Base-by-base conservation (phyloP, 2,888 invertebrate species). In the Amblyjoppa proteus region DNA sequence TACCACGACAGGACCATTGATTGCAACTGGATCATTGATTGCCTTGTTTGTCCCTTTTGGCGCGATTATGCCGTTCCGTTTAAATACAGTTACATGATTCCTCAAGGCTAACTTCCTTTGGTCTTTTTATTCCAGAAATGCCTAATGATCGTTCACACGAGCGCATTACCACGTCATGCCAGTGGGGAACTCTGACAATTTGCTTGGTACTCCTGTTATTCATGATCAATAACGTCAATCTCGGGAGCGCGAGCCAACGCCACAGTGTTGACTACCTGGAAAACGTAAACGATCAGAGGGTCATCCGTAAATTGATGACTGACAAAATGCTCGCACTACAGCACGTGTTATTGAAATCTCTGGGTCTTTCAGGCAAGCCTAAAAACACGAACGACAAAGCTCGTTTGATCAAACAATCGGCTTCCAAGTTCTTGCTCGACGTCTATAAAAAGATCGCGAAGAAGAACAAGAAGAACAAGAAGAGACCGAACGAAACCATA, bases 301-400 rank as follows among this genome's bases (percentile, higher is more conserved):
- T 97, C 73, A 96, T 97, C 92, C 96, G 97, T 91, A 96, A 96
- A 87, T 94, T 95, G 76, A 95, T 97, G 93, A 96, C 96, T 75
- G 95, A 95, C 53, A 95, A 96, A 88, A 97, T 98, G 92, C 95
- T 96, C 89, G 97, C 97, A 89, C 96, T 98, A 85, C 97, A 98
- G 91, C 96, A 97, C 91, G 98, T 98, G 94, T 97, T 98, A 90
- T 94, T 98, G 89, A 97, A 97, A 91, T 95, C 98, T 89, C 94
- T 98, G 89, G 98, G 98, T 7, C 95, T 98, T 87, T 96, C 98
- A 16, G 96, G 97, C 90, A 95, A 97, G 91, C 98, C 98, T 45
- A 94, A 95, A 89, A 95, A 95, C 81, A 69, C 80, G n/a, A 66
- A 56, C 1, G 85, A 84, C 5, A 73, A 69, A 74, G 82, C 85